Percentiles rank a stretch among this genome's conserved stretches.
Evolutionary conservation across 2,797 vertebrate genomes (phyloP).

Genomic region (Dermochelys coriacea): DNA sequence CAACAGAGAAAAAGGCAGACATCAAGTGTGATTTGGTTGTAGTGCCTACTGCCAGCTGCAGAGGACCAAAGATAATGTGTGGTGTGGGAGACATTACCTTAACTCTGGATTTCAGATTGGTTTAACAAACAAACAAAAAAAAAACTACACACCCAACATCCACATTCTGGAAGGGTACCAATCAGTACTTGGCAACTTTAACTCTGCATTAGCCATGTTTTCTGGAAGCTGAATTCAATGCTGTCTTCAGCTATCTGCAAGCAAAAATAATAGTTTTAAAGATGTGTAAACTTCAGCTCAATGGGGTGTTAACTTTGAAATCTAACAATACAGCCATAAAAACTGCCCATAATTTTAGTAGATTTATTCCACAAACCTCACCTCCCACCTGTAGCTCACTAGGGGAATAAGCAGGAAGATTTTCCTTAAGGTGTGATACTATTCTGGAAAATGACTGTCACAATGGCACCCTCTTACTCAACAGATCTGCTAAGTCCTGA

Average conservation of each 20-base stretch:
- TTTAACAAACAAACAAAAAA: too few relatives aligned
- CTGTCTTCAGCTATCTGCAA: slow-evolving; percentile 5
- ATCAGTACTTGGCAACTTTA: neutral
- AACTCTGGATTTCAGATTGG: too few relatives aligned
- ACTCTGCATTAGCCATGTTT: neutral
- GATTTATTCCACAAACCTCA: neutral
- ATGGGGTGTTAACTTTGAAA: slow-evolving; percentile 7
- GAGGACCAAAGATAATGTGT: neutral
- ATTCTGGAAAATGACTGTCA: neutral
- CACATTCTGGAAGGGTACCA: rapidly evolving
- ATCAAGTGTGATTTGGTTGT: neutral
- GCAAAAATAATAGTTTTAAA: neutral
- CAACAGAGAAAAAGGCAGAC: neutral
- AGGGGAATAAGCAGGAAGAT: neutral
- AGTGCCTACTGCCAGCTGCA: neutral
- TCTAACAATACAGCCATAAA: neutral
- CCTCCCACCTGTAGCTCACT: neutral
- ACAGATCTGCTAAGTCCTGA: neutral
- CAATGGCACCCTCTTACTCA: neutral
- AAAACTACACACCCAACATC: too few relatives aligned
- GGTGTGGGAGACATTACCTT: too few relatives aligned
- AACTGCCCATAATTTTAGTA: slow-evolving; percentile 44
- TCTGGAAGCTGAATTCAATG: neutral
- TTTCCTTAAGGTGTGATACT: neutral
- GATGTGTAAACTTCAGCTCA: slow-evolving; percentile 18